Percentiles rank a stretch among this genome's conserved stretches.
Evolutionary conservation across 2,113 vertebrate genomes (phyloP).

Genomic region (Cathartes aura): DNA sequence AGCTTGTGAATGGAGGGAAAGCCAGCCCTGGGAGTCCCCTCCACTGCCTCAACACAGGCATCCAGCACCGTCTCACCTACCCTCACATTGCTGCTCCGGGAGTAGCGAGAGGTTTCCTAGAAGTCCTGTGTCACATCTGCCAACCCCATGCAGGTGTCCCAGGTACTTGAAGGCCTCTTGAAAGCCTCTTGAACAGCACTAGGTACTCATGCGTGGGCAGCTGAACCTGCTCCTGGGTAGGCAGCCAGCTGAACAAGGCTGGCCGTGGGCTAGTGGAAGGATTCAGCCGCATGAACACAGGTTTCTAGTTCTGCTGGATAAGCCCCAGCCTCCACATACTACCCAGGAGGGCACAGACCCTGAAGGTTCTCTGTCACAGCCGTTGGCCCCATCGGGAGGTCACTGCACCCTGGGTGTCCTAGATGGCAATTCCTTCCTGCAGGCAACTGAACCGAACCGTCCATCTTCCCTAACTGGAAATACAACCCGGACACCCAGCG

Average conservation of each 20-base stretch:
- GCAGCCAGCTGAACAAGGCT: neutral
- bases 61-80: fast-evolving
- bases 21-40: neutral
- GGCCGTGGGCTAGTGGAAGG: neutral
- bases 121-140: neutral
- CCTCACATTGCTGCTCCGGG: neutral
- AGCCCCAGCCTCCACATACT: neutral
- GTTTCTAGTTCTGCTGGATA: neutral
- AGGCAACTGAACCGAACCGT: fast-evolving
- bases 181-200: neutral
- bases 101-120: neutral
- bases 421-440: neutral
- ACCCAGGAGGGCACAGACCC: neutral
- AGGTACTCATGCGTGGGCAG: neutral
- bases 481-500: neutral
- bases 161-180: neutral
- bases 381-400: fast-evolving
- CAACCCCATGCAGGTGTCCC: neutral
- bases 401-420: neutral
- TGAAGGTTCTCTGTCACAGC: neutral
- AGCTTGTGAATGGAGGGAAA: neutral
- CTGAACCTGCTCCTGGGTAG: neutral
- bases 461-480: neutral
- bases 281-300: neutral
- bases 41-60: neutral